Percentiles rank a stretch among this genome's conserved stretches.
Conservation (phyloP, 2,888 invertebrate genomes). For the Dynastes hyllus region DNA sequence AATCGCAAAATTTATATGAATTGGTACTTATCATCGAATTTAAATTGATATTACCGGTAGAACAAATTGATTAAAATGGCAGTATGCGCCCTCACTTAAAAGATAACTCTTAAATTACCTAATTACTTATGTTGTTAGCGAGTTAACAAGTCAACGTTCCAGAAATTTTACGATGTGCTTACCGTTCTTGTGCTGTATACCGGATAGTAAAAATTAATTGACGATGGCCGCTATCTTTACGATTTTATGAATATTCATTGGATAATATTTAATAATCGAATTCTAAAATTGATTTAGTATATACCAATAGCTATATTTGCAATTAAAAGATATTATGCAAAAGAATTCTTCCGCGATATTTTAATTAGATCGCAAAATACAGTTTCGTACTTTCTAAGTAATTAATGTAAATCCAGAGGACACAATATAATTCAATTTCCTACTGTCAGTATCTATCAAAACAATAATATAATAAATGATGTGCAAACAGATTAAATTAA, state of each 20-base stretch:
- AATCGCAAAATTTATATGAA: neutral
- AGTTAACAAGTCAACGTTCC: neutral
- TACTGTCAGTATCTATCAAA: too few relatives aligned
- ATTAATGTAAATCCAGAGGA: too few relatives aligned
- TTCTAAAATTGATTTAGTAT: neutral
- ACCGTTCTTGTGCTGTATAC: neutral
- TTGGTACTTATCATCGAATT: neutral
- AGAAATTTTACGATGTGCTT: neutral
- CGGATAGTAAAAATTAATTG: slow-evolving; percentile 19
- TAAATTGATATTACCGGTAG: neutral
- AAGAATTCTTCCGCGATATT: too few relatives aligned
- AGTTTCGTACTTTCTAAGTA: too few relatives aligned
- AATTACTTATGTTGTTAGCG: neutral
- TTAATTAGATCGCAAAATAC: too few relatives aligned
- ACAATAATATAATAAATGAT: too few relatives aligned
- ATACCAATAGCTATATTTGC: neutral
- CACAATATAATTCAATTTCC: too few relatives aligned
- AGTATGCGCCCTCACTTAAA: neutral
- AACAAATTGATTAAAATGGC: neutral
- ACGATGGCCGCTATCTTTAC: neutral
- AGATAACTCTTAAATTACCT: neutral
- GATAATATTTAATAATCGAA: neutral
- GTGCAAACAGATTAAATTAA: too few relatives aligned
- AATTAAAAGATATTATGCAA: too few relatives aligned
- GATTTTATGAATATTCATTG: slow-evolving; percentile 1